Evolutionary conservation across 1,140 invertebrate species (phyloP), one percentile per base, ranked within the genome.

Genomic region (Drosophila takahashii): DNA sequence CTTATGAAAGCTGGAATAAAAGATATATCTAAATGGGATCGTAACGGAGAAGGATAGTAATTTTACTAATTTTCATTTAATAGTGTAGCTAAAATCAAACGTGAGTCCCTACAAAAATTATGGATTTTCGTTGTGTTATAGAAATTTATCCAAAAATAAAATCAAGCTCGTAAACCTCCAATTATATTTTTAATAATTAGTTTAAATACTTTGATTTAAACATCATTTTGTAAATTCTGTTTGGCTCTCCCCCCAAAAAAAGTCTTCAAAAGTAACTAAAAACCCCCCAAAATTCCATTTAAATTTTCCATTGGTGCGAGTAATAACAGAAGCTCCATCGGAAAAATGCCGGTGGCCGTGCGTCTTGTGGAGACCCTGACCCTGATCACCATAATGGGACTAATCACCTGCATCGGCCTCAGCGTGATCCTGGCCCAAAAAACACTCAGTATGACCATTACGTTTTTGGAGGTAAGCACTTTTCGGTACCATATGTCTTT

Each of bases 361-460:
- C 84, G 60, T 16, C 54, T 86, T 39, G 52, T 86, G 10, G 83
- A 86, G 57, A 61, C 61, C 22, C 27, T 86, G 44, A 53, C 83
- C 48, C 45, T 86, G 39, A 50, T 86, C 34, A 87, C 83, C 7
- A 51, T 87, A 3, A 79, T 86, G 83, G 79, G 65, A 0, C 37
- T 86, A 10, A 76, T 86, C 29, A 65, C 71, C n/a, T 76, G 65
- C 18, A 67, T 86, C 4, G 75, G 83, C 7, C 61, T 86, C n/a
- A 65, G 61, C 6, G 83, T 86, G 15, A 62, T 81, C 9, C 16
- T 87, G 42, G 71, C 83, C 2, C 70, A 87, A 36, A 53, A 64
- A 1, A 61, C 70, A 0, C 15, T 86, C 16, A 59, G 41, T 15
- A 1, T 86, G 0, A 34, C 56, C 5, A 22, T 87, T 2, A 61